Evolutionary conservation across 2,113 vertebrate genomes (phyloP).

Genomic region (Atherinomorus stipes): DNA sequence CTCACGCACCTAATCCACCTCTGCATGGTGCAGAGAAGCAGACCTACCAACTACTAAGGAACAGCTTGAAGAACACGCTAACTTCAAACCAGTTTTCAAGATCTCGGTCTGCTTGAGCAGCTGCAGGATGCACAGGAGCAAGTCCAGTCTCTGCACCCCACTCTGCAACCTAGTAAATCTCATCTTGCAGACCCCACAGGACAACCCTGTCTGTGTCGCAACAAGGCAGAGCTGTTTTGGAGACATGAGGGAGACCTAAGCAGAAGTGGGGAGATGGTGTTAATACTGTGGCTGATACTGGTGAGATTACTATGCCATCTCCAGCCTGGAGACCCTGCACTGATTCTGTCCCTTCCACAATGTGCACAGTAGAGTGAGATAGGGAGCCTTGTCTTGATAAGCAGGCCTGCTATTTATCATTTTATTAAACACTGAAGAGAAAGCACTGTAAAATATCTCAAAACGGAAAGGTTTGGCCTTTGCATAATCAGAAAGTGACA

Average conservation of each 20-base stretch:
- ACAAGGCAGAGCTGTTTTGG: no score
- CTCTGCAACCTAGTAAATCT: not conserved
- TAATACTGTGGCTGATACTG: no score
- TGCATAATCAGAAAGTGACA: conserved; percentile 15
- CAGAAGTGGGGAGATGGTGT: no score
- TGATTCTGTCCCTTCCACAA: conserved; percentile 35
- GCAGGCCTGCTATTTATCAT: conserved; percentile 58
- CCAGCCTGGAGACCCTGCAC: conserved; percentile 47
- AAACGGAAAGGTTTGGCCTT: not conserved
- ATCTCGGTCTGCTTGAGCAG: not conserved
- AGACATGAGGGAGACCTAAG: no score
- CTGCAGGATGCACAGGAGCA: not conserved
- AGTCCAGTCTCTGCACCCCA: not conserved
- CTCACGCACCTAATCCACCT: no score
- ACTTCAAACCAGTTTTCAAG: not conserved
- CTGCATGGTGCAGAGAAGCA: no score
- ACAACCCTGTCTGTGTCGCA: no score
- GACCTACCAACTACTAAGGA: no score
- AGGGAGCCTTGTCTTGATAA: conserved; percentile 62
- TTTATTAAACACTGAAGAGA: conserved; percentile 43
- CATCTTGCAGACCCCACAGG: no score
- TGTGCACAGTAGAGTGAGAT: no score
- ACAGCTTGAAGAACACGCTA: not conserved
- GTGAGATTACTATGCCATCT: not conserved
- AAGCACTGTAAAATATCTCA: conserved; percentile 29